Evolutionary conservation across 2,888 invertebrate genomes (phyloP), one percentile per base, ranked within the genome.

Genomic region (Aspidapion aeneum): DNA sequence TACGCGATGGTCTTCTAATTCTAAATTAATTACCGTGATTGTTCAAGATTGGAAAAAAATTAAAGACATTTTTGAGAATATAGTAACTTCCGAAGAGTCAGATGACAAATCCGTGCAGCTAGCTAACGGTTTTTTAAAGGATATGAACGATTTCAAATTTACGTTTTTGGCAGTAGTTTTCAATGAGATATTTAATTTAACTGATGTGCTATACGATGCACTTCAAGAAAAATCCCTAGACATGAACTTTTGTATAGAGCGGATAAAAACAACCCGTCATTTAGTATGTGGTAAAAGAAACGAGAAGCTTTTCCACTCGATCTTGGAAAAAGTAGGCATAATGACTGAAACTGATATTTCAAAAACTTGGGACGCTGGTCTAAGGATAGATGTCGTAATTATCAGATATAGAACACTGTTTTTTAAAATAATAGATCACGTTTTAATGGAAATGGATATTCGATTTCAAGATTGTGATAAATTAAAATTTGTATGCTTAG

Each of bases 91-190:
- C 60, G 57, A 59, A 55, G 49, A 59, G 19, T 69, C 67, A 1
- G 68, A 69, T 59, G 35, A 61, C 48, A 64, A 61, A 57, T 68
- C 69, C 9, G 58, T 70, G 63, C 58, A 56, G 48, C 68, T 57
- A 18, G 55, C 66, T 7, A 51, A 35, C 35, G 66, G 64, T 18
- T 69, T 68, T 67, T 64, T 71, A 61, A 63, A 65, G 20, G 58
- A 69, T 20, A 61, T 70, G 21, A 64, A 69, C 21, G 61, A 67
- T 55, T 69, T 70, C 59, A 69, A 70, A 59, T 70, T 70, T 63
- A 58, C 66, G 5, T 68, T 70, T 63, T 62, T 70, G 56, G 61
- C 58, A 49, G 1, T 67, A 17, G 65, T 70, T 17, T 70, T 68
- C 63, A 57, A 67, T 35, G 65, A 68, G 22, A 64, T 70, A 64